A percentile compares a stretch with the other conserved stretches of the same genome.
These are phyloP conservation scores for Lasioglossum albipes DNA, from an alignment of 1,140 invertebrate genomes.

Conservation along the genomic window DNA sequence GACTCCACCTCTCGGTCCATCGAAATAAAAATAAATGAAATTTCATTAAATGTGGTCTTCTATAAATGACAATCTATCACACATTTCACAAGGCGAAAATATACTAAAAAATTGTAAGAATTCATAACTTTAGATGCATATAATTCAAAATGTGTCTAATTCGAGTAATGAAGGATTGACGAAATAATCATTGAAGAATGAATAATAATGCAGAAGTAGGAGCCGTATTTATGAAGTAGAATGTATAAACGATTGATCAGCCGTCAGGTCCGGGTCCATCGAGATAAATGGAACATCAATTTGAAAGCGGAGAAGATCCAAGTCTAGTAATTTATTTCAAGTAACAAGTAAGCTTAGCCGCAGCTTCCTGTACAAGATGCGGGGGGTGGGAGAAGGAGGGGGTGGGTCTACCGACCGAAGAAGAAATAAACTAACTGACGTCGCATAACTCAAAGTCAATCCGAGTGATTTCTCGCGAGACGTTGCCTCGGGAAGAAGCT, in stretches of 20 bases:
- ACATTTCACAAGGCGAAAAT: too few relatives aligned
- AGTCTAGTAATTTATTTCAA: background rate
- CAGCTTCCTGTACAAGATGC: too few relatives aligned
- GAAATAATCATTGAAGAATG: background rate
- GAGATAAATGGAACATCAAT: conserved; percentile 3
- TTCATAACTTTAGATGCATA: too few relatives aligned
- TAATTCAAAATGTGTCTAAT: too few relatives aligned
- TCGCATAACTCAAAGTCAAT: conserved; percentile 26
- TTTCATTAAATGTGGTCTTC: too few relatives aligned
- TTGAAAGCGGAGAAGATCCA: background rate
- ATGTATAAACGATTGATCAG: background rate
- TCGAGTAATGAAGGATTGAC: too few relatives aligned
- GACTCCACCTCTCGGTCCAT: too few relatives aligned
- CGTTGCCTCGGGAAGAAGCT: background rate
- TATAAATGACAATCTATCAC: too few relatives aligned
- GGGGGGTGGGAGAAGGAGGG: background rate
- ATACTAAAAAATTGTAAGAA: too few relatives aligned
- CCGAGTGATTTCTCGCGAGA: conserved; percentile 3
- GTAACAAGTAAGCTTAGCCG: background rate
- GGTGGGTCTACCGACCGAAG: background rate
- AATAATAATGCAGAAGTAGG: background rate
- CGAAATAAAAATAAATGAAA: too few relatives aligned
- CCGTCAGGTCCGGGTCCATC: background rate
- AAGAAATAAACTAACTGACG: background rate
- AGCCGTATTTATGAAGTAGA: background rate